Conservation (phyloP, 2,113 vertebrate genomes). For the Emydura subglobosa region DNA sequence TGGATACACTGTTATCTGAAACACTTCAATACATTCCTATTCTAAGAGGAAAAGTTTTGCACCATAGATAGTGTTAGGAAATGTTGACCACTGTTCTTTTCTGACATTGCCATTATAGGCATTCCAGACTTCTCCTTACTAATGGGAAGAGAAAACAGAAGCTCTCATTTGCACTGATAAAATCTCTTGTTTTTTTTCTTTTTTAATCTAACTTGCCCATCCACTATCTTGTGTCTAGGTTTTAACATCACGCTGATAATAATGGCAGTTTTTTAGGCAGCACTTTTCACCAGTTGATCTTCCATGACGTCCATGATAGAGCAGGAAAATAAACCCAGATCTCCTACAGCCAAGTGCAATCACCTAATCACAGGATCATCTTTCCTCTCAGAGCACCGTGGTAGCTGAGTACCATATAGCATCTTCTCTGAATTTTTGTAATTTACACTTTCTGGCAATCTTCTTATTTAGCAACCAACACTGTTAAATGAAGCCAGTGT, state of each 20-base stretch:
- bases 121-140: not conserved
- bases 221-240: not conserved
- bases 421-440: conserved; percentile 11
- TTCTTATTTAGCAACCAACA: not conserved
- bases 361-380: not conserved
- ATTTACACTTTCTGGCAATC: not conserved
- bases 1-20: not conserved
- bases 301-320: not conserved
- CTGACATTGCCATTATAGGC: not conserved
- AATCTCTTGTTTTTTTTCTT: not conserved
- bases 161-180: not conserved
- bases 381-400: not conserved
- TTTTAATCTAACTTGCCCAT: not conserved
- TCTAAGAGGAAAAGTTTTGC: not conserved
- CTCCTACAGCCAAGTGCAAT: not conserved
- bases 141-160: not conserved
- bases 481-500: conserved; percentile 39
- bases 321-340: not conserved
- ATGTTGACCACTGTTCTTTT: not conserved
- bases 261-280: not conserved
- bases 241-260: rapidly evolving
- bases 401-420: not conserved
- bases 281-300: not conserved
- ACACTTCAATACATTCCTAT: not conserved
- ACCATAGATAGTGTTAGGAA: not conserved